Conservation (phyloP, 2,113 vertebrate species). For the western clawed frog (Xenopus tropicalis) region DNA sequence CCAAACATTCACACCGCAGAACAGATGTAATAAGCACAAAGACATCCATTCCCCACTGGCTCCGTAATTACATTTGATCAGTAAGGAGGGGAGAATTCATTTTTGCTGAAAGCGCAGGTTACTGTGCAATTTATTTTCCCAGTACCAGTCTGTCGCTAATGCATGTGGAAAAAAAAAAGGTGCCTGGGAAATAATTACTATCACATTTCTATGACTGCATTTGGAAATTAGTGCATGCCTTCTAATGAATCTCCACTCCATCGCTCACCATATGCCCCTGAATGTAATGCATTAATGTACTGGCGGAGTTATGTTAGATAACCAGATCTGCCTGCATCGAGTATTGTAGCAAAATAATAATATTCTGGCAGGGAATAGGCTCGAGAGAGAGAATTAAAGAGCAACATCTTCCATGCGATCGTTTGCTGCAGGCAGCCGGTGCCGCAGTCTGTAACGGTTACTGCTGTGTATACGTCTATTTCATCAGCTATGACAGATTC, state of each 20-base stretch:
- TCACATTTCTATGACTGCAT: background rate
- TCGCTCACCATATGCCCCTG: background rate
- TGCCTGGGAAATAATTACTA: constrained; percentile 10
- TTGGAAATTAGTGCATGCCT: constrained; percentile 9
- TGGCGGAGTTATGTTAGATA: background rate
- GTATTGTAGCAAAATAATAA: no score
- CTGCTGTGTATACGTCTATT: no score
- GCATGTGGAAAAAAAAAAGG: constrained; percentile 12
- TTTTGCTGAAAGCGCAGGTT: constrained; percentile 20
- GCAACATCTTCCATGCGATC: no score
- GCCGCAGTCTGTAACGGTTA: no score
- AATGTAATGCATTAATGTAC: background rate
- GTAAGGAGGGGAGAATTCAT: background rate
- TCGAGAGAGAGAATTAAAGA: no score
- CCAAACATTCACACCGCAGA: constrained; percentile 24
- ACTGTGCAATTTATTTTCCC: constrained; percentile 13
- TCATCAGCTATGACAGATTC: no score
- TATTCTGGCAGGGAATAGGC: no score
- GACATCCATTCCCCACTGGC: constrained; percentile 8
- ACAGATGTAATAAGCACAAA: constrained; percentile 25
- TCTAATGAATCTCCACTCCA: background rate
- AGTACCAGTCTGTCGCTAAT: constrained; percentile 9
- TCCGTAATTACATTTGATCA: constrained; percentile 27
- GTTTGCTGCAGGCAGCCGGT: no score
- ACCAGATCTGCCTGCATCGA: background rate